A percentile compares a stretch with the other conserved stretches of the same genome.
phyloP scores from a whole-genome alignment of 64 coral and sea anemone genomes.

The Porites lutea region DNA sequence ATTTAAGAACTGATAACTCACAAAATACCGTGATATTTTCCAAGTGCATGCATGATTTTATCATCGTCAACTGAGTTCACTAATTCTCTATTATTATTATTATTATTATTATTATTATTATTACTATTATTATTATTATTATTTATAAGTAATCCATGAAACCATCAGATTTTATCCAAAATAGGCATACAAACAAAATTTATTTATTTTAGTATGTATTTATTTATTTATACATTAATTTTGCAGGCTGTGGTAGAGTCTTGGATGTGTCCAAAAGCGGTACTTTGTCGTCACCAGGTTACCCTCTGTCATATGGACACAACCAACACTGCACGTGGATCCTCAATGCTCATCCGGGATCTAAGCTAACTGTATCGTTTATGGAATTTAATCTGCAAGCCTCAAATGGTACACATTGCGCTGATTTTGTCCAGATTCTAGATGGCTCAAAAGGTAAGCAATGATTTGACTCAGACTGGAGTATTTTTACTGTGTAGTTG shows the following conservation, averaged over 20 bases:
- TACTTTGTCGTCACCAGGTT: conserved; percentile 61
- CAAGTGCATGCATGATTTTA: no score
- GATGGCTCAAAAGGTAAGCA: conserved; percentile 78
- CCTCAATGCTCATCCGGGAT: conserved; percentile 11
- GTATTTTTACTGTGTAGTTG: no score
- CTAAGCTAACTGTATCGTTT: conserved; percentile 54
- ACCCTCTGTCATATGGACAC: conserved; percentile 53
- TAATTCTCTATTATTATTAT: no score
- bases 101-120: no score
- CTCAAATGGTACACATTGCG: conserved; percentile 49
- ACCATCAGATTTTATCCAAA: no score
- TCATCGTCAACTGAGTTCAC: no score
- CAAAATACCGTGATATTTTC: not conserved
- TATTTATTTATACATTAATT: not conserved
- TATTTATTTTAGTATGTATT: no score
- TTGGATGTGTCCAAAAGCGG: conserved; percentile 32
- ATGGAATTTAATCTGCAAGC: conserved; percentile 61
- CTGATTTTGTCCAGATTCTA: conserved; percentile 76
- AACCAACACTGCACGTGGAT: conserved; percentile 84
- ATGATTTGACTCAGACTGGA: not conserved
- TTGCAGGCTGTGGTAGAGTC: conserved; percentile 80
- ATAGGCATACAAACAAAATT: no score
- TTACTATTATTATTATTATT: no score
- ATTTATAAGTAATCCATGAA: no score
- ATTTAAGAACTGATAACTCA: not conserved